Evolutionary conservation across 2,113 vertebrate species (phyloP).

Genomic region (Isurus oxyrinchus): DNA sequence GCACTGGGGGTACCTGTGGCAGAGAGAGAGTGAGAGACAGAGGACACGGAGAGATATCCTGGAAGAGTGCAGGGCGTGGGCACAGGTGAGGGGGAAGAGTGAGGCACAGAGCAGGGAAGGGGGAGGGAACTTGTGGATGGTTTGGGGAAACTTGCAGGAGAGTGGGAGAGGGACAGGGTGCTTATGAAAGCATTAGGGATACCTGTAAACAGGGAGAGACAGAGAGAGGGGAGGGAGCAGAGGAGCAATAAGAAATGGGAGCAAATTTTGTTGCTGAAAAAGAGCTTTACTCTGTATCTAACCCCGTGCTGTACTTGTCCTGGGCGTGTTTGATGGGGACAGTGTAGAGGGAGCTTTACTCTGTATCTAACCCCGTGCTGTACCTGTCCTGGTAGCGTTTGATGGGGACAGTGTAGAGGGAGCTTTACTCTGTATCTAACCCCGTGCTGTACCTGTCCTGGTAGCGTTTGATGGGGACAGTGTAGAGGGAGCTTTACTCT

Average conservation of each 20-base stretch:
- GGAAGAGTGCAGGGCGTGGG: not conserved
- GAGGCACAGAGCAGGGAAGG: not conserved
- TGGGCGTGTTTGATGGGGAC: too few relatives aligned
- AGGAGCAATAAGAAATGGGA: too few relatives aligned
- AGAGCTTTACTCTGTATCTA: too few relatives aligned
- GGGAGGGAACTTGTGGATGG: not conserved
- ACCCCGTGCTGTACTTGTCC: too few relatives aligned
- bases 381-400: too few relatives aligned
- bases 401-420: not conserved
- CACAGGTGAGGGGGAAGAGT: not conserved
- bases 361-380: not conserved
- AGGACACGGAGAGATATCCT: not conserved
- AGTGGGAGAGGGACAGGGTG: too few relatives aligned
- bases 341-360: not conserved
- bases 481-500: not conserved
- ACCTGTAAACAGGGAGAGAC: too few relatives aligned
- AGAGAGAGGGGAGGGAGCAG: too few relatives aligned
- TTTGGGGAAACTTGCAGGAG: not conserved
- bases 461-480: too few relatives aligned
- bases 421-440: not conserved
- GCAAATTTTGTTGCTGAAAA: too few relatives aligned
- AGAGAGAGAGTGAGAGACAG: not conserved
- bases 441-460: too few relatives aligned
- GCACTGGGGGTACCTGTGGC: slow-evolving; percentile 83
- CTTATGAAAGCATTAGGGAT: too few relatives aligned